These are phyloP conservation scores for Sebastes nivosus DNA, from an alignment of 2,797 vertebrate species.

Conservation along the genomic window DNA sequence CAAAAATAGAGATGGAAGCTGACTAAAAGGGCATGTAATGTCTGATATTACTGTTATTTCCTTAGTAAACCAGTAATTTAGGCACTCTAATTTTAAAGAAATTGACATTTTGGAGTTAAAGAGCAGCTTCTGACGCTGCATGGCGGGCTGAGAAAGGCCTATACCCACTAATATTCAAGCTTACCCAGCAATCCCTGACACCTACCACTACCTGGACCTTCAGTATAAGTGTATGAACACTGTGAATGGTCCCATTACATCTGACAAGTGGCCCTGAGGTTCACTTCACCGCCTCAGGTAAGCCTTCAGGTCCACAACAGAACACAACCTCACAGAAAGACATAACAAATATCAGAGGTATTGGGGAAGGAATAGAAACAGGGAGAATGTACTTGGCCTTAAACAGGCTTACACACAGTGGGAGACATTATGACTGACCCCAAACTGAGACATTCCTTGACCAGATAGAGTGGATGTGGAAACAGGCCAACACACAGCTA, in stretches of 20 bases:
- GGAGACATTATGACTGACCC: background rate
- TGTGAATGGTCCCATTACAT: slow-evolving; percentile 16
- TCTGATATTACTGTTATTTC: background rate
- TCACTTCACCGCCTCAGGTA: slow-evolving; percentile 1
- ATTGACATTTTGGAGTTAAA: background rate
- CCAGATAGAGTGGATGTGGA: slow-evolving; percentile 1
- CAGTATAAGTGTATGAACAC: background rate
- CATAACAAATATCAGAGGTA: background rate
- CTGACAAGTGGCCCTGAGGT: background rate
- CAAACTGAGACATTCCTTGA: slow-evolving; percentile 27
- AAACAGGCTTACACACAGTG: background rate
- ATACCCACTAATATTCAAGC: background rate
- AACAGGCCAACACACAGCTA: slow-evolving; percentile 8
- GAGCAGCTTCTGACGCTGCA: background rate
- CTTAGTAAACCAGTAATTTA: background rate
- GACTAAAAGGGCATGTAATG: background rate
- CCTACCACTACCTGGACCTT: background rate
- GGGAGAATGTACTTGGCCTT: background rate
- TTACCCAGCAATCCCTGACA: slow-evolving; percentile 1
- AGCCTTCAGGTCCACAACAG: slow-evolving; percentile 2
- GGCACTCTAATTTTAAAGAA: background rate
- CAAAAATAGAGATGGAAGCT: slow-evolving; percentile 19
- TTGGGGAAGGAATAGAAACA: background rate
- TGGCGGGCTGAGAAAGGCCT: background rate
- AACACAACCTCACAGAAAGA: background rate